Evolutionary conservation across 1,140 invertebrate genomes (phyloP).

Genomic region (Drosophila ohnishii): DNA sequence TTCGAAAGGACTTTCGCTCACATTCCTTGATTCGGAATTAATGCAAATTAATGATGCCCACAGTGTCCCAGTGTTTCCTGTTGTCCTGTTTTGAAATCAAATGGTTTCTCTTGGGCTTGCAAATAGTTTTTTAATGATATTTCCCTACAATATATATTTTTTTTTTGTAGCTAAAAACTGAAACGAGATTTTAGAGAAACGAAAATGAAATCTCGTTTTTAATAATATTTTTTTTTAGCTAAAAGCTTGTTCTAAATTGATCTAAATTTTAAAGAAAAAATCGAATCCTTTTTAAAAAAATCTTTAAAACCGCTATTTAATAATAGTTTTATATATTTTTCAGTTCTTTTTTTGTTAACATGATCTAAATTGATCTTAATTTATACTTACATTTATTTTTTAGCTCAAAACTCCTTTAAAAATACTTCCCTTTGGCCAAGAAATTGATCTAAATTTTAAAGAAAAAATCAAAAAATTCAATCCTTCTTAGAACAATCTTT

Average conservation of each 20-base stretch:
- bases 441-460: too few relatives aligned
- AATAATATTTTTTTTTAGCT: not conserved
- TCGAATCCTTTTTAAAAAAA: too few relatives aligned
- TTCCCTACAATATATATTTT: not conserved
- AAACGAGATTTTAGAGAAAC: not conserved
- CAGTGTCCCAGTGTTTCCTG: constrained; percentile 9
- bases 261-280: too few relatives aligned
- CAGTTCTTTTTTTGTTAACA: too few relatives aligned
- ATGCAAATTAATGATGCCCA: constrained; percentile 79
- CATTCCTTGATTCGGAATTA: constrained; percentile 81
- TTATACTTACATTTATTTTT: too few relatives aligned
- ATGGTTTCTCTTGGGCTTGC: constrained; percentile 27
- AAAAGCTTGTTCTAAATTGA: not conserved
- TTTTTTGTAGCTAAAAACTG: not conserved
- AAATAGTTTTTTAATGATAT: constrained; percentile 76
- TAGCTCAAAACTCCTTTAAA: too few relatives aligned
- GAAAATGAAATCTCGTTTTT: not conserved
- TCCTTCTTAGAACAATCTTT: too few relatives aligned
- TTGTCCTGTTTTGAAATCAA: constrained; percentile 30
- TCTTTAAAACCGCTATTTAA: too few relatives aligned
- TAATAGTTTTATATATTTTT: too few relatives aligned
- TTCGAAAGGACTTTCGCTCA: constrained; percentile 62
- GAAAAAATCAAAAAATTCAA: too few relatives aligned
- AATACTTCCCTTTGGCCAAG: too few relatives aligned
- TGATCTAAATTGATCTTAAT: not conserved